Percentiles rank a stretch among this genome's conserved stretches.
Conservation (phyloP, 2,888 invertebrate genomes). For the Lagria hirta region DNA sequence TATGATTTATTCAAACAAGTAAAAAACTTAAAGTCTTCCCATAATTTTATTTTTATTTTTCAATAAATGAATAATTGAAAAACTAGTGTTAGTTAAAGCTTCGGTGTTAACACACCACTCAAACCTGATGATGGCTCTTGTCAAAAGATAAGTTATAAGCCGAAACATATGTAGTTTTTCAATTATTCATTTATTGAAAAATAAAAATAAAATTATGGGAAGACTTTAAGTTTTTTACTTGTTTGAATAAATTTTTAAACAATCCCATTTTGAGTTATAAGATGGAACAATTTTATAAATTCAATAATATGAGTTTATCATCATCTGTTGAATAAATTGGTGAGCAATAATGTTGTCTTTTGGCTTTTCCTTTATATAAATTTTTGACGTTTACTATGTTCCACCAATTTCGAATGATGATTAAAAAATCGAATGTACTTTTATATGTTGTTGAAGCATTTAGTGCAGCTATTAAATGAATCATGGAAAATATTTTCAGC, state of each 20-base stretch:
- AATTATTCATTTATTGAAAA: no score
- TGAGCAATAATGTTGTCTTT: slow-evolving; percentile 10
- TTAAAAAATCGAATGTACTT: slow-evolving; percentile 10
- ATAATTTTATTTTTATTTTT: no score
- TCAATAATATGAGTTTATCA: no score
- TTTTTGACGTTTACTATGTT: slow-evolving; percentile 21
- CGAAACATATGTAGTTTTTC: no score
- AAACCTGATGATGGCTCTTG: no score
- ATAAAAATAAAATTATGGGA: slow-evolving; percentile 1
- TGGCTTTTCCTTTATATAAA: slow-evolving; percentile 13
- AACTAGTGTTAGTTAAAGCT: not conserved
- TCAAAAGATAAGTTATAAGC: no score
- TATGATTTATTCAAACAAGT: not conserved
- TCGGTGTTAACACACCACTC: no score
- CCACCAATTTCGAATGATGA: slow-evolving; percentile 19
- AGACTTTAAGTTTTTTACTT: not conserved
- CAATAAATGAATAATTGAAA: no score
- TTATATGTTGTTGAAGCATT: no score
- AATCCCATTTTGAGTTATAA: no score
- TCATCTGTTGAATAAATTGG: not conserved
- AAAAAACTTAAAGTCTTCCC: not conserved
- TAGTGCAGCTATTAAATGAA: not conserved
- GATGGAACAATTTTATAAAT: no score
- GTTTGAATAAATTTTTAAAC: not conserved
- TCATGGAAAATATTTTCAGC: not conserved